Percentiles rank a stretch among this genome's conserved stretches.
phyloP scores from a whole-genome alignment of 2,113 vertebrate genomes.

The Gavialis gangeticus region DNA sequence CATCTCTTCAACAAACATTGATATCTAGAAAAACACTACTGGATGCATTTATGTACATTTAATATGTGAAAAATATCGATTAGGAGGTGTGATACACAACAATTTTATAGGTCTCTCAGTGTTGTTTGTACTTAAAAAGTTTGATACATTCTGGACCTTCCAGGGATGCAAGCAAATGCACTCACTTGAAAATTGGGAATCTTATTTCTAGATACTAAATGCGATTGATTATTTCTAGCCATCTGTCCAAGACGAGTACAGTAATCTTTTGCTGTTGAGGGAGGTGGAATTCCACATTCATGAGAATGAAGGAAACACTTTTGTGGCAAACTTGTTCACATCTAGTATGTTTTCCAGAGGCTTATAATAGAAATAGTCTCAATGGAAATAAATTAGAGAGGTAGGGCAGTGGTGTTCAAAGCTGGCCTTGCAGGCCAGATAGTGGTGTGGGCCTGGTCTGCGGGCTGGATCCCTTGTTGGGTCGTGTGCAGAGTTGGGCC shows the following conservation, averaged over 20 bases:
- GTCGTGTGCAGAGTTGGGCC: too few relatives aligned
- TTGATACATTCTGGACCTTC: neutral
- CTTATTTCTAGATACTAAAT: slow-evolving; percentile 7
- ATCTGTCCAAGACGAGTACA: neutral
- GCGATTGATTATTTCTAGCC: neutral
- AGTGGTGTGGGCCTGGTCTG: too few relatives aligned
- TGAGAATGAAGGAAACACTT: neutral
- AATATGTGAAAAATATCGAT: neutral
- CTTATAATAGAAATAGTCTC: neutral
- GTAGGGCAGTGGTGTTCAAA: too few relatives aligned
- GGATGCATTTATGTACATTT: neutral
- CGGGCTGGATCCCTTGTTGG: too few relatives aligned
- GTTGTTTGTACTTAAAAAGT: neutral
- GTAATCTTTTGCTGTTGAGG: neutral
- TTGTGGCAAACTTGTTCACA: neutral
- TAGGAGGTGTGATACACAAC: neutral
- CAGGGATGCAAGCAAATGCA: neutral
- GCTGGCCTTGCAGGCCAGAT: too few relatives aligned
- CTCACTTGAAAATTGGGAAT: neutral
- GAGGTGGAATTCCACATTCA: neutral
- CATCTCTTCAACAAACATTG: neutral
- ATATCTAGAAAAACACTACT: neutral
- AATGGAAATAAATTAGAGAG: neutral
- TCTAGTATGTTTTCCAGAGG: neutral
- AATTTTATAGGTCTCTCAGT: neutral